A percentile compares a stretch with the other conserved stretches of the same genome.
Evolutionary conservation across 2,888 invertebrate species (phyloP).

Genomic region (Philhelius pedissequus): DNA sequence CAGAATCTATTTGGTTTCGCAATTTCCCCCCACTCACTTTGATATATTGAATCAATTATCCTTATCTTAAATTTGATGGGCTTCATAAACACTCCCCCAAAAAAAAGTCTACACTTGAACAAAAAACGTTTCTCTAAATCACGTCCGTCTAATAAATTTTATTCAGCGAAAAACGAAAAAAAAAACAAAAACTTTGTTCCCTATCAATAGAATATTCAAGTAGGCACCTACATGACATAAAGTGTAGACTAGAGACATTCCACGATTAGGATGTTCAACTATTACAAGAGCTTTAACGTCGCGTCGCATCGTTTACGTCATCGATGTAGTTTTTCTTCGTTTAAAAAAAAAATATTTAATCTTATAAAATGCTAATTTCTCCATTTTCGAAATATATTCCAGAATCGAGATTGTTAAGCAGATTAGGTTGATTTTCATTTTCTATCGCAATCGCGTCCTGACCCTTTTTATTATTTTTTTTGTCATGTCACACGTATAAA

Average conservation of each 20-base stretch:
- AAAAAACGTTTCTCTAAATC: conserved; percentile 12
- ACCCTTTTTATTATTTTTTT: conserved; percentile 43
- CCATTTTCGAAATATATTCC: conserved; percentile 15
- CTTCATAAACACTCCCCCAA: neutral
- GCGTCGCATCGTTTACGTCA: conserved; percentile 12
- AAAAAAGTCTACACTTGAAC: conserved; percentile 5
- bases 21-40: neutral
- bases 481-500: neutral
- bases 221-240: neutral
- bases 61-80: conserved; percentile 8
- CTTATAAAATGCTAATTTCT: conserved; percentile 37
- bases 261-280: too few relatives aligned
- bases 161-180: conserved; percentile 8
- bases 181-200: conserved; percentile 12
- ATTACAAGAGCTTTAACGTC: too few relatives aligned
- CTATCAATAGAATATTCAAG: conserved; percentile 25
- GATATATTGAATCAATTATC: neutral
- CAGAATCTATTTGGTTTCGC: neutral
- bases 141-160: conserved; percentile 41
- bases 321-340: conserved; percentile 2
- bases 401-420: conserved; percentile 12
- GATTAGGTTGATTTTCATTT: conserved; percentile 4
- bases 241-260: too few relatives aligned
- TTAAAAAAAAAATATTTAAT: conserved; percentile 2
- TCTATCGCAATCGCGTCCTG: neutral